Evolutionary conservation across 2,797 vertebrate species (phyloP).

Genomic region (Nyctalus aviator): DNA sequence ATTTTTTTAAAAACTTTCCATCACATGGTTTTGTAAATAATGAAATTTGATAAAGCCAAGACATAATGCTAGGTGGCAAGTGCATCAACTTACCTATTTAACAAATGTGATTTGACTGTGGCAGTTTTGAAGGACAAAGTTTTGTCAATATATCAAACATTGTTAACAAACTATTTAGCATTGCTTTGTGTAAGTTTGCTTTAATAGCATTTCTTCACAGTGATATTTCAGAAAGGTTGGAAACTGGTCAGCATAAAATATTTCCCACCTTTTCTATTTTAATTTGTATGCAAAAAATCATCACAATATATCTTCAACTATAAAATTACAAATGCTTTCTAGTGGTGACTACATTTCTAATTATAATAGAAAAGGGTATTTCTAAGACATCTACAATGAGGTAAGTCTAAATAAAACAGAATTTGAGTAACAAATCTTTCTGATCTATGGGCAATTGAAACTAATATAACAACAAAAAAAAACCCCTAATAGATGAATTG

Average conservation of each 20-base stretch:
- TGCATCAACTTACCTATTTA: slow-evolving; percentile 84
- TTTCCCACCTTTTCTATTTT: slow-evolving; percentile 92
- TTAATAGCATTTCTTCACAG: slow-evolving; percentile 98
- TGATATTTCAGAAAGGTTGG: slow-evolving; percentile 98
- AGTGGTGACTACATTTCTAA: slow-evolving; percentile 94
- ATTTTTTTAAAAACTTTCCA: slow-evolving; percentile 73
- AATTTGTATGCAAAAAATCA: slow-evolving; percentile 94
- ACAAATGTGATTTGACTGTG: slow-evolving; percentile 93
- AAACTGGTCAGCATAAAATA: slow-evolving; percentile 91
- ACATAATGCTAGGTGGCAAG: slow-evolving; percentile 82
- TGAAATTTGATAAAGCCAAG: slow-evolving; percentile 87
- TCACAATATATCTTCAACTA: slow-evolving; percentile 90
- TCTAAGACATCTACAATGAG: slow-evolving; percentile 82
- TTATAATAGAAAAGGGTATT: slow-evolving; percentile 93
- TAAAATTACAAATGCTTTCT: slow-evolving; percentile 99
- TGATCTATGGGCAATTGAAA: slow-evolving; percentile 51
- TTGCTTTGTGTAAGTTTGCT: slow-evolving; percentile 92
- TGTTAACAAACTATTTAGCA: slow-evolving; percentile 92
- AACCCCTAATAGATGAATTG: slow-evolving; percentile 59
- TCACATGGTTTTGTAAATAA: slow-evolving; percentile 85
- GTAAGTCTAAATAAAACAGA: slow-evolving; percentile 66
- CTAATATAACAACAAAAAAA: slow-evolving; percentile 74
- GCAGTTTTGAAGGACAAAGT: slow-evolving; percentile 95
- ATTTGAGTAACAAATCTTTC: slow-evolving; percentile 34
- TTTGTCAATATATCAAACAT: slow-evolving; percentile 92